Conservation (phyloP, 2,113 vertebrate genomes). For the Brienomyrus longianalis region DNA sequence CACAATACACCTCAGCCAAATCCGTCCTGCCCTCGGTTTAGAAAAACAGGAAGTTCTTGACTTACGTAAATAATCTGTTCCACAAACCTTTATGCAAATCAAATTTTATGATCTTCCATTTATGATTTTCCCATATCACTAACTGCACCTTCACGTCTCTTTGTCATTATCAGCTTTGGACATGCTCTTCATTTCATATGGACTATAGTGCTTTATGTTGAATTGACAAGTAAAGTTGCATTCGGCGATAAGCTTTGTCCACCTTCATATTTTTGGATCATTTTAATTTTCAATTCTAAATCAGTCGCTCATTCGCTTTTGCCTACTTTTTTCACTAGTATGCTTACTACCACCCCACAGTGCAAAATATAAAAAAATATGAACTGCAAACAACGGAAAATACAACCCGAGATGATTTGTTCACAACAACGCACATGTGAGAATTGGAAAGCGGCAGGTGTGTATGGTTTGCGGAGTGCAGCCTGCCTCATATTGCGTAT, state of each 20-base stretch:
- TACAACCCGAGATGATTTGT: neutral
- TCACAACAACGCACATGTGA: neutral
- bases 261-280: neutral
- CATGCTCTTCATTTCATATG: neutral
- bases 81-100: neutral
- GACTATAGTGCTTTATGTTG: neutral
- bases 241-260: neutral
- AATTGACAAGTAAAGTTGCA: neutral
- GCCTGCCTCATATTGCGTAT: neutral
- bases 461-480: neutral
- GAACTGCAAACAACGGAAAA: neutral
- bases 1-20: neutral
- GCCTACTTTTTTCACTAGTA: neutral
- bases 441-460: neutral
- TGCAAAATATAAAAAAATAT: neutral
- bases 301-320: neutral
- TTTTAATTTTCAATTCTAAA: neutral
- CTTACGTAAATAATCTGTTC: neutral
- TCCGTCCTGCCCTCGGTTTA: neutral
- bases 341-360: neutral
- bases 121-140: neutral
- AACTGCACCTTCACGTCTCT: neutral
- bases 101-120: neutral
- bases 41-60: neutral
- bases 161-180: neutral